Conservation (phyloP, 2,888 invertebrate genomes). For the Chirona hameri region DNA sequence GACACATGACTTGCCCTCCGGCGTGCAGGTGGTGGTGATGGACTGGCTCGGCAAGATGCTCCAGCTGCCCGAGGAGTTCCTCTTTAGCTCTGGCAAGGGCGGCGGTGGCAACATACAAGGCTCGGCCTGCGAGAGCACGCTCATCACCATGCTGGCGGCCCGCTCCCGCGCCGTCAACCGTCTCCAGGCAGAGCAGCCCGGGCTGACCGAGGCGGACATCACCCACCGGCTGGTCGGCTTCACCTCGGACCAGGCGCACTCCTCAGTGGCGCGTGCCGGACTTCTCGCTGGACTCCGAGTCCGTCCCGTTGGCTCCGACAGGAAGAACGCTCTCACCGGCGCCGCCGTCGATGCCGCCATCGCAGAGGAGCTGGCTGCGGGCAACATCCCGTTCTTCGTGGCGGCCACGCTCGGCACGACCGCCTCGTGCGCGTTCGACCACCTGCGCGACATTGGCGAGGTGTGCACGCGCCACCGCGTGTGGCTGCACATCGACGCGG, state of each 20-base stretch:
- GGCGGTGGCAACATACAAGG: slow-evolving; percentile 85
- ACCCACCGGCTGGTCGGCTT: slow-evolving; percentile 64
- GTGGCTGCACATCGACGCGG: slow-evolving; percentile 95
- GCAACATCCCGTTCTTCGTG: slow-evolving; percentile 46
- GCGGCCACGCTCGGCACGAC: slow-evolving; percentile 93
- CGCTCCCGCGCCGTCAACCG: slow-evolving; percentile 64
- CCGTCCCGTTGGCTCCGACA: slow-evolving; percentile 64
- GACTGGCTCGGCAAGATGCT: slow-evolving; percentile 98
- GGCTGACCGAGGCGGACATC: background rate
- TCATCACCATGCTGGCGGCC: slow-evolving; percentile 75
- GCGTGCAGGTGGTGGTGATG: slow-evolving; percentile 82
- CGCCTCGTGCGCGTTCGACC: slow-evolving; percentile 91
- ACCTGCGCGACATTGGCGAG: slow-evolving; percentile 74
- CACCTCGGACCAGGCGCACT: slow-evolving; percentile 81
- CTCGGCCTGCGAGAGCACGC: slow-evolving; percentile 84
- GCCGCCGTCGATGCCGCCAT: background rate
- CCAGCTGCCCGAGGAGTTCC: slow-evolving; percentile 84
- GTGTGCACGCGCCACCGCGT: slow-evolving; percentile 52
- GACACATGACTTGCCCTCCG: no score
- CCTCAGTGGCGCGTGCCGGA: slow-evolving; percentile 83
- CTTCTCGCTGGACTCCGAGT: slow-evolving; percentile 73
- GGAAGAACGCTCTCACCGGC: background rate
- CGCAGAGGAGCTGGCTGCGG: background rate
- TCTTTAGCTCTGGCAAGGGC: slow-evolving; percentile 70
- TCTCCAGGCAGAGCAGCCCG: slow-evolving; percentile 41